Evolutionary conservation across 2,888 invertebrate species (phyloP).

Genomic region (Chamaedrilus cognettii): DNA sequence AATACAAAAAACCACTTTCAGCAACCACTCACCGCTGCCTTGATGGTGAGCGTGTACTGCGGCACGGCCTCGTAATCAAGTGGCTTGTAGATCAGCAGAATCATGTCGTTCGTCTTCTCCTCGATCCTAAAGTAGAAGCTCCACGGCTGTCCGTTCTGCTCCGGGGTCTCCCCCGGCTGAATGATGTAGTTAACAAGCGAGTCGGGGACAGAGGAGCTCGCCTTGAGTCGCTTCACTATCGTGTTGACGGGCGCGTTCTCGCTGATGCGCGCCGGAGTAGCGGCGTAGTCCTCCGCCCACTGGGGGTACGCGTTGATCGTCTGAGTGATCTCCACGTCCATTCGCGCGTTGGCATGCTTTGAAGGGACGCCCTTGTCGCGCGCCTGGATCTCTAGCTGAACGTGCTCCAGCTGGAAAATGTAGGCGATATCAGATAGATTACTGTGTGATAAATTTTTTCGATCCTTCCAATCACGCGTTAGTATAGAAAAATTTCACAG

Average conservation of each 20-base stretch:
- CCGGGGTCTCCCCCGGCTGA: conserved; percentile 35
- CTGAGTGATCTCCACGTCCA: conserved; percentile 93
- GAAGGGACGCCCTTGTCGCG: conserved; percentile 96
- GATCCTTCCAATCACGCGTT: too few species aligned
- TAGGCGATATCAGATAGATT: too few species aligned
- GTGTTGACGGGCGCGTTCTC: conserved; percentile 38
- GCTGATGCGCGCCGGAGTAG: conserved; percentile 23
- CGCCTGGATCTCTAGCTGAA: conserved; percentile 86
- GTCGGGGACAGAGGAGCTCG: conserved; percentile 22
- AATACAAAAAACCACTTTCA: too few species aligned
- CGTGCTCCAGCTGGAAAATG: conserved; percentile 31
- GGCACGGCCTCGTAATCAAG: conserved; percentile 38
- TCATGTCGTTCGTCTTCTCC: conserved; percentile 38
- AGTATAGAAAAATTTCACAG: too few species aligned
- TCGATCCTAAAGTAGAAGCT: conserved; percentile 37
- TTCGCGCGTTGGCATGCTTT: conserved; percentile 94
- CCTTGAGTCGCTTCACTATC: conserved; percentile 35
- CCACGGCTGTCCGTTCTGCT: conserved; percentile 36
- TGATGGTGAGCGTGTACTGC: conserved; percentile 39
- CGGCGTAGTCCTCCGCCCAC: conserved; percentile 39
- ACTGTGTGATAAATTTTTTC: too few species aligned
- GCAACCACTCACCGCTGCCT: conserved; percentile 38
- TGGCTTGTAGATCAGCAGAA: conserved; percentile 36
- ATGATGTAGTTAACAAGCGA: conserved; percentile 35
- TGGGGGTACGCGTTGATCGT: conserved; percentile 39